Percentiles rank a stretch among this genome's conserved stretches.
phyloP scores from a whole-genome alignment of 2,797 vertebrate species.

The Alca torda region DNA sequence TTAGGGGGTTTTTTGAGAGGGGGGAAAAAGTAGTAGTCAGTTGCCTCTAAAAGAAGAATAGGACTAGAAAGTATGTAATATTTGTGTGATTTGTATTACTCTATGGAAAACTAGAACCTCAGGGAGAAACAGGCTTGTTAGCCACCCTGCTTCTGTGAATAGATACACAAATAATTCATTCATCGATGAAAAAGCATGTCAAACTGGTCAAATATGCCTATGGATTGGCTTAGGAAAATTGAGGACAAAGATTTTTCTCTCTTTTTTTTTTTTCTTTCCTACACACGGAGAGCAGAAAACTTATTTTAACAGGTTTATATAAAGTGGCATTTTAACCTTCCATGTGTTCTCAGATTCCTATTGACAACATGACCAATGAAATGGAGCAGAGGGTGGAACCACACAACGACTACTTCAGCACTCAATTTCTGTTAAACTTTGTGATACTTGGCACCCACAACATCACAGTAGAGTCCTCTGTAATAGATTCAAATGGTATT shows the following conservation, averaged over 20 bases:
- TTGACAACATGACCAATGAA: slow-evolving; percentile 90
- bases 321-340: not conserved
- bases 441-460: slow-evolving; percentile 89
- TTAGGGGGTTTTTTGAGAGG: not conserved
- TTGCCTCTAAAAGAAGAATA: not conserved
- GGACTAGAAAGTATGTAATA: not conserved
- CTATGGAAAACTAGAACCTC: not conserved
- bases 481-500: slow-evolving; percentile 90
- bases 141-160: not conserved
- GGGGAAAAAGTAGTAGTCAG: not conserved
- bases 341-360: slow-evolving; percentile 81
- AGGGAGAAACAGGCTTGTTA: not conserved
- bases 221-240: not conserved
- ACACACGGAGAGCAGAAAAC: not conserved
- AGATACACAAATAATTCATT: not conserved
- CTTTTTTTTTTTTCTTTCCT: not conserved
- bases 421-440: slow-evolving; percentile 95
- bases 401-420: slow-evolving; percentile 99
- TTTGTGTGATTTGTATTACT: not conserved
- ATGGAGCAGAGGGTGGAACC: slow-evolving; percentile 96
- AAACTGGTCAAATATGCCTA: not conserved
- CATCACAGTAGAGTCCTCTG: slow-evolving; percentile 94
- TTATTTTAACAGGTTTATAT: not conserved
- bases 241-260: not conserved
- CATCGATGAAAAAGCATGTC: not conserved